phyloP scores from a whole-genome alignment of 2,113 vertebrate genomes.

The Plestiodon gilberti region DNA sequence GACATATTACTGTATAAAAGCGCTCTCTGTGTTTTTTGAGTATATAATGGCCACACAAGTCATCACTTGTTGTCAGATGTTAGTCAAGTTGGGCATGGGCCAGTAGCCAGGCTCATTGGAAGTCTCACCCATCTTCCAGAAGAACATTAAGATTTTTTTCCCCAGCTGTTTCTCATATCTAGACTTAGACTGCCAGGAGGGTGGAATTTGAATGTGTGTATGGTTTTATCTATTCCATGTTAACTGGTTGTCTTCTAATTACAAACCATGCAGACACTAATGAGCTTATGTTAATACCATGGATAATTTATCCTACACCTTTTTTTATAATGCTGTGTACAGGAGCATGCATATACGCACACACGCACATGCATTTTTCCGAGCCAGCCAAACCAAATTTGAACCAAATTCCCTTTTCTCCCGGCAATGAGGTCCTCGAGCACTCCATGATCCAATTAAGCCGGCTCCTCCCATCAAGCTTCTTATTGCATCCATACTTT shows the following conservation, averaged over 20 bases:
- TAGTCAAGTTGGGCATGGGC: too few relatives aligned
- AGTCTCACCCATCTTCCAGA: neutral
- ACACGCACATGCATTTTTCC: neutral
- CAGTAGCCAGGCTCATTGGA: too few relatives aligned
- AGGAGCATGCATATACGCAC: neutral
- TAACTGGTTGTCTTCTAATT: neutral
- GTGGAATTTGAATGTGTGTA: neutral
- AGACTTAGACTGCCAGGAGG: neutral
- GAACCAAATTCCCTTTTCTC: conserved; percentile 14
- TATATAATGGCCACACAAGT: too few relatives aligned
- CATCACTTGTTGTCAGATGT: too few relatives aligned
- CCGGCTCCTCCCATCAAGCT: conserved; percentile 19
- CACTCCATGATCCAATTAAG: neutral
- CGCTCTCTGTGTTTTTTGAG: too few relatives aligned
- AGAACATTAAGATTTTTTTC: neutral
- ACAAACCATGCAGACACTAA: neutral
- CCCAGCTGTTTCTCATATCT: neutral
- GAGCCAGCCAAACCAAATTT: conserved; percentile 12
- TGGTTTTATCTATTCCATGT: neutral
- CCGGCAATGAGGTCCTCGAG: conserved; percentile 17
- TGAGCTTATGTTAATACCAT: neutral
- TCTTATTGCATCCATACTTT: conserved; percentile 22
- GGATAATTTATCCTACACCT: neutral
- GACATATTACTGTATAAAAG: too few relatives aligned
- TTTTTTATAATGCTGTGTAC: neutral